These are phyloP conservation scores for Anoplolepis gracilipes DNA, from an alignment of 1,140 invertebrate species.

Conservation along the genomic window DNA sequence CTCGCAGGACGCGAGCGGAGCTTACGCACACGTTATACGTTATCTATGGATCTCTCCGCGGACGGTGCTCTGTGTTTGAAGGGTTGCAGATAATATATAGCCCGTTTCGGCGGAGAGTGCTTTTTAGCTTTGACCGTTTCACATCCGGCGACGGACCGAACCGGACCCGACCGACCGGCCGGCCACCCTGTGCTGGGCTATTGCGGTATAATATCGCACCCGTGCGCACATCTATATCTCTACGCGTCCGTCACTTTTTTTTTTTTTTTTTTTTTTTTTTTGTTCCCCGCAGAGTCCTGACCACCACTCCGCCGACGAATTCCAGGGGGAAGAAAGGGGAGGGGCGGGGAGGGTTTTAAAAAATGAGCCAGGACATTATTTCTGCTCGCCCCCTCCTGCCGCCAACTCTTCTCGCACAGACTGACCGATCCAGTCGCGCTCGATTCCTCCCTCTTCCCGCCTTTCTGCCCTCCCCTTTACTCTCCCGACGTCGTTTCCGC, in stretches of 20 bases:
- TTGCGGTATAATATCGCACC: conserved; percentile 73
- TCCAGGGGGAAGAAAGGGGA: no score
- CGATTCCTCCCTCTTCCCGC: neutral
- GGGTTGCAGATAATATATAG: conserved; percentile 83
- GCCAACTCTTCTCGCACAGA: conserved; percentile 17
- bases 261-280: conserved; percentile 44
- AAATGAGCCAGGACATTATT: conserved; percentile 83
- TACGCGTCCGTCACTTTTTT: conserved; percentile 79
- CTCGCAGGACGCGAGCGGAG: conserved; percentile 19
- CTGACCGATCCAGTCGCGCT: conserved; percentile 23
- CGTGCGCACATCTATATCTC: conserved; percentile 66
- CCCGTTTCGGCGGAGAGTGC: conserved; percentile 77
- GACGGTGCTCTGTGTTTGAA: conserved; percentile 81
- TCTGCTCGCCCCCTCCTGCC: conserved; percentile 72
- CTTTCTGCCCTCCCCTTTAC: conserved; percentile 28
- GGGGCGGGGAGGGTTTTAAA: conserved; percentile 71
- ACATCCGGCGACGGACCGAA: conserved; percentile 65
- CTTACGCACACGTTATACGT: conserved; percentile 67
- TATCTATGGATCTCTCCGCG: conserved; percentile 72
- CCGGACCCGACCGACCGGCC: neutral
- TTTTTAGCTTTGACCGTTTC: conserved; percentile 83
- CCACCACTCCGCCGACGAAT: conserved; percentile 59
- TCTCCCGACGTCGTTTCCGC: conserved; percentile 70
- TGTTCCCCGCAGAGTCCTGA: conserved; percentile 18
- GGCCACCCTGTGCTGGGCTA: conserved; percentile 60